phyloP scores from a whole-genome alignment of 2,113 vertebrate genomes.

The Ailurus styani region DNA sequence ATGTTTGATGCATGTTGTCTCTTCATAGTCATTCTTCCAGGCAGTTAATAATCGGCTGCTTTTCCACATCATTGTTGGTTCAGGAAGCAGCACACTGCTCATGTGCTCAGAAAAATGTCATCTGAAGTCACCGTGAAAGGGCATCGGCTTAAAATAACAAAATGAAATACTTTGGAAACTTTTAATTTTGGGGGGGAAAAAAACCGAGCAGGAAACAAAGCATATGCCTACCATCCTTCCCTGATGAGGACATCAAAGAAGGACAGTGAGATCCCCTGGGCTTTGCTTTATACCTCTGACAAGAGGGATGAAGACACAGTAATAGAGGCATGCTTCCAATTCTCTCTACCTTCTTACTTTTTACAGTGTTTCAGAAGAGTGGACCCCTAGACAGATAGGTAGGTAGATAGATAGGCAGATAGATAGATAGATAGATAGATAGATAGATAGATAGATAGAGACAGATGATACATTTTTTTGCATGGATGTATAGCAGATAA shows the following conservation, averaged over 20 bases:
- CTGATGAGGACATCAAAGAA: not conserved
- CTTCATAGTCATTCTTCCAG: not conserved
- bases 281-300: not conserved
- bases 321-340: not conserved
- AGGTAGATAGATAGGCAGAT: not conserved
- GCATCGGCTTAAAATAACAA: not conserved
- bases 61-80: not conserved
- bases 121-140: not conserved
- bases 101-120: not conserved
- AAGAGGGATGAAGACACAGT: not conserved
- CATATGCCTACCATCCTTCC: not conserved
- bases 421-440: not conserved
- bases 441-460: not conserved
- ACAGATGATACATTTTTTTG: not conserved
- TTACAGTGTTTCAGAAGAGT: not conserved
- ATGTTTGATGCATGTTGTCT: not conserved
- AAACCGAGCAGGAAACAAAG: not conserved
- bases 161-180: constrained; percentile 3
- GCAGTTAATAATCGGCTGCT: not conserved
- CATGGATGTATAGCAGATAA: not conserved
- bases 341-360: not conserved
- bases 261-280: not conserved
- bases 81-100: not conserved
- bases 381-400: not conserved
- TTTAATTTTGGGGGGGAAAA: not conserved